These are phyloP conservation scores for Ametastegia equiseti DNA, from an alignment of 2,888 invertebrate genomes.

Conservation along the genomic window DNA sequence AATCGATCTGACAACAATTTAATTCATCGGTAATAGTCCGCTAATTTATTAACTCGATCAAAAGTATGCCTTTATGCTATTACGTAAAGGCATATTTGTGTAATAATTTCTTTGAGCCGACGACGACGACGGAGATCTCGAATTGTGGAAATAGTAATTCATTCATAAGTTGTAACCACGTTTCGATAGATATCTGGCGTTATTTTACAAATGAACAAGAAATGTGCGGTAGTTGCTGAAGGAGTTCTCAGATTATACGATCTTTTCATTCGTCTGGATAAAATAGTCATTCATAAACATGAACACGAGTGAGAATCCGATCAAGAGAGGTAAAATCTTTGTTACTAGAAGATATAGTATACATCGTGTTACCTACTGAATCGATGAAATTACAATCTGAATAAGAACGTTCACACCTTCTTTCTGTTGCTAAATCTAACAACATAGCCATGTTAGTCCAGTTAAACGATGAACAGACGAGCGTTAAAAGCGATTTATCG, in stretches of 20 bases:
- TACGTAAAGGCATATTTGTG: neutral
- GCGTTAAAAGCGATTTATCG: neutral
- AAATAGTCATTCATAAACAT: neutral
- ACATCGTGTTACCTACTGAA: too few relatives aligned
- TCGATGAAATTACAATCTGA: neutral
- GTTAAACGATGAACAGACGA: neutral
- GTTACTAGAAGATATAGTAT: neutral
- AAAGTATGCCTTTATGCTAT: neutral
- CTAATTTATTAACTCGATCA: conserved; percentile 28
- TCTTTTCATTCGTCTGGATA: neutral
- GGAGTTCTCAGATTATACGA: neutral
- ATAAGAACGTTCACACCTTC: neutral
- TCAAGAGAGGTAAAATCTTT: neutral
- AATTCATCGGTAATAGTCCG: neutral
- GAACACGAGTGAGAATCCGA: conserved; percentile 3
- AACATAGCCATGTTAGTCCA: neutral
- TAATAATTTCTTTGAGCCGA: neutral
- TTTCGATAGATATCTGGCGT: too few relatives aligned
- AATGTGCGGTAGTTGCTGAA: neutral
- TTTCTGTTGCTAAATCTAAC: conserved; percentile 19
- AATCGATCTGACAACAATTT: neutral
- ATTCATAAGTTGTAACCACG: neutral
- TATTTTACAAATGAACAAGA: neutral
- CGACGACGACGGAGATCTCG: conserved; percentile 8
- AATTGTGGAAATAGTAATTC: neutral